These are phyloP conservation scores for Chalcosyrphus nemorum DNA, from an alignment of 2,888 invertebrate species.

Conservation along the genomic window DNA sequence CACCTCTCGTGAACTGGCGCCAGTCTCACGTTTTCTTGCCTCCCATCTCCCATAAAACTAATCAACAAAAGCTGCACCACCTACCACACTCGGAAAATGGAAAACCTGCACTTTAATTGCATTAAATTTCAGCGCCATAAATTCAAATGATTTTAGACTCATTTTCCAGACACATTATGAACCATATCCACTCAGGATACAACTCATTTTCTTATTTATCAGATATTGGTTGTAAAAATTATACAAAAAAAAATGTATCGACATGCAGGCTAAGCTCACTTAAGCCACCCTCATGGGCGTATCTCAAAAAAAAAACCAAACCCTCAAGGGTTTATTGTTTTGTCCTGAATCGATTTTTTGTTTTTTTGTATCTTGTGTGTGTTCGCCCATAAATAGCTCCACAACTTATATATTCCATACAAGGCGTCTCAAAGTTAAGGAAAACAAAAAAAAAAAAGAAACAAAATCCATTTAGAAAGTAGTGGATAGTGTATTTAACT, in stretches of 20 bases:
- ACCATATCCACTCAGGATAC: slow-evolving; percentile 2
- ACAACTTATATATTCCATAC: slow-evolving; percentile 40
- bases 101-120: slow-evolving; percentile 60
- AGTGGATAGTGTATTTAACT: slow-evolving; percentile 10
- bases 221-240: slow-evolving; percentile 8
- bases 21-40: slow-evolving; percentile 27
- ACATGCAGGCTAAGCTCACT: slow-evolving; percentile 4
- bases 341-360: slow-evolving; percentile 51
- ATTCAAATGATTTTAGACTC: slow-evolving; percentile 22
- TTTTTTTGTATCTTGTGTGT: not conserved
- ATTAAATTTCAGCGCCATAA: slow-evolving; percentile 57
- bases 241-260: slow-evolving; percentile 3
- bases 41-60: slow-evolving; percentile 31
- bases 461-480: slow-evolving; percentile 61
- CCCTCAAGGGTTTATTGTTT: slow-evolving; percentile 49
- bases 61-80: slow-evolving; percentile 1
- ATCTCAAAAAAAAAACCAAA: too few relatives aligned
- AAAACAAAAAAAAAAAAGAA: slow-evolving; percentile 6
- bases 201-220: slow-evolving; percentile 49
- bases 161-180: slow-evolving; percentile 11
- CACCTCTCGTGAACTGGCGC: slow-evolving; percentile 34
- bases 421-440: slow-evolving; percentile 16
- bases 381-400: slow-evolving; percentile 16
- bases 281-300: slow-evolving; percentile 17
- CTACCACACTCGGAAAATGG: slow-evolving; percentile 11